Percentiles rank a stretch among this genome's conserved stretches.
Conservation (phyloP, 2,797 vertebrate species). For the Tapera naevia region DNA sequence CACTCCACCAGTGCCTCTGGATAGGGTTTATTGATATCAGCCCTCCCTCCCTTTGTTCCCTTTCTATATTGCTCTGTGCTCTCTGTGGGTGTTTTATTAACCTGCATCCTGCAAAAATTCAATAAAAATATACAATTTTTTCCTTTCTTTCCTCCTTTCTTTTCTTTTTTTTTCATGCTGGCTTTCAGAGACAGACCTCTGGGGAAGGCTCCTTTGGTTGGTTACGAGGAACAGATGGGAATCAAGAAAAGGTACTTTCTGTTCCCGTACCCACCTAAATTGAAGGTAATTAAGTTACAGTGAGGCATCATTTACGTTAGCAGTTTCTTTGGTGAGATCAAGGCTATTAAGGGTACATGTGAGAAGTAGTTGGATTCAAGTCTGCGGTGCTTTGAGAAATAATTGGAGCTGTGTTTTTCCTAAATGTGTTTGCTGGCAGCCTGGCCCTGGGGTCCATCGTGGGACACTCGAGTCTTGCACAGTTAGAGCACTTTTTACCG, state of each 20-base stretch:
- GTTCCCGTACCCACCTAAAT: constrained; percentile 41
- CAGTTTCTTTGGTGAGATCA: constrained; percentile 64
- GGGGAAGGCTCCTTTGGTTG: constrained; percentile 39
- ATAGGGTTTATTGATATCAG: constrained; percentile 48
- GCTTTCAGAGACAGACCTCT: constrained; percentile 25
- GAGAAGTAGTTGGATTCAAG: constrained; percentile 54
- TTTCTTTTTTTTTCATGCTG: not conserved
- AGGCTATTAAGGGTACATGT: constrained; percentile 55
- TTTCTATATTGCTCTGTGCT: constrained; percentile 50
- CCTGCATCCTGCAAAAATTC: constrained; percentile 60
- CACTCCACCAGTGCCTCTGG: constrained; percentile 8
- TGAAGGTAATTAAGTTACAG: constrained; percentile 63
- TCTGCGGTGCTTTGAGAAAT: constrained; percentile 49
- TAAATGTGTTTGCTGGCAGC: not conserved
- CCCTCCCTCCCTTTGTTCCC: constrained; percentile 24
- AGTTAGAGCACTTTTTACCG: not conserved
- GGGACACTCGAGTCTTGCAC: not conserved
- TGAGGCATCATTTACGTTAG: constrained; percentile 64
- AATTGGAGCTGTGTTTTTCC: constrained; percentile 23
- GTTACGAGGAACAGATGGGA: constrained; percentile 55
- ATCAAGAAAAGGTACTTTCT: constrained; percentile 52
- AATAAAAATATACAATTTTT: constrained; percentile 58
- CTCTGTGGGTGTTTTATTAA: constrained; percentile 66
- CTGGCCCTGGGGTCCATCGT: not conserved
- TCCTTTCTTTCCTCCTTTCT: not conserved